These are phyloP conservation scores for Gastrophysa polygoni DNA, from an alignment of 2,888 invertebrate species.

Conservation along the genomic window DNA sequence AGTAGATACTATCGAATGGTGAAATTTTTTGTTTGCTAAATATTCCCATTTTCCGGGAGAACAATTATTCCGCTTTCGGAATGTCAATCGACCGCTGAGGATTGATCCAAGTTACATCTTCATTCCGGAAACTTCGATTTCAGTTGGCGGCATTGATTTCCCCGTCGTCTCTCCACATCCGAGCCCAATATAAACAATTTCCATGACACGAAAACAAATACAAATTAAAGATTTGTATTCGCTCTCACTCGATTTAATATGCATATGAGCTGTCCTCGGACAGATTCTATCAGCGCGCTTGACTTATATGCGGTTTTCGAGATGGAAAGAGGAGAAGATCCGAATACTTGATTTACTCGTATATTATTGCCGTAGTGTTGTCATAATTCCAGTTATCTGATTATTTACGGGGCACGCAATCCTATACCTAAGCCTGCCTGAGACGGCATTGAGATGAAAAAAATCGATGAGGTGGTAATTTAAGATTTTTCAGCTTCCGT, in stretches of 20 bases:
- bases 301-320: constrained; percentile 39
- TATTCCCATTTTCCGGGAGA: no score
- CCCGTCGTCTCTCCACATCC: constrained; percentile 12
- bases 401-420: constrained; percentile 52
- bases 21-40: no score
- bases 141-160: background rate
- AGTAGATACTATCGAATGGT: no score
- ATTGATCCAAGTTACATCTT: no score
- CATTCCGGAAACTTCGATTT: no score
- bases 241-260: constrained; percentile 22
- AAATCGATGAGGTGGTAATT: constrained; percentile 39
- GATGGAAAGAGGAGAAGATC: constrained; percentile 29
- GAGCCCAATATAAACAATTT: background rate
- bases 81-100: no score
- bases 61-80: no score
- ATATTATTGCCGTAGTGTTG: constrained; percentile 52
- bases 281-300: constrained; percentile 47
- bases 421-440: constrained; percentile 16
- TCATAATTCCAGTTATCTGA: constrained; percentile 55
- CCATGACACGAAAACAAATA: constrained; percentile 37
- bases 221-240: constrained; percentile 27
- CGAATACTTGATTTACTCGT: constrained; percentile 50
- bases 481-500: constrained; percentile 46
- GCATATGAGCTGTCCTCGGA: constrained; percentile 11
- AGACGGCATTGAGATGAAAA: constrained; percentile 13